phyloP scores from a whole-genome alignment of 2,797 vertebrate species.

The Chanos chanos region DNA sequence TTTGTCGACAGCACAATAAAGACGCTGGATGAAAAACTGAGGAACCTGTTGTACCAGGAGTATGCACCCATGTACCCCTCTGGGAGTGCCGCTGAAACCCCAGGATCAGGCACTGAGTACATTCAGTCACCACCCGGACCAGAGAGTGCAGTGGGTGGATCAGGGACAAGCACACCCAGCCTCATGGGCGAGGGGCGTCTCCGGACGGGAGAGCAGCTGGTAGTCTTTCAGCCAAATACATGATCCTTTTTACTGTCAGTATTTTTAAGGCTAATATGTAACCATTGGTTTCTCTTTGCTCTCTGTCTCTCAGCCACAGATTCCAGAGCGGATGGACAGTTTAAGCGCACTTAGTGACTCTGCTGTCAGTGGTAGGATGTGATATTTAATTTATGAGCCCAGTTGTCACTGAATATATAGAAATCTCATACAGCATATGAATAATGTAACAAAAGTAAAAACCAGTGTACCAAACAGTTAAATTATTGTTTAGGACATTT shows the following conservation, averaged over 20 bases:
- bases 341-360: constrained; percentile 63
- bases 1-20: constrained; percentile 96
- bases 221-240: constrained; percentile 19
- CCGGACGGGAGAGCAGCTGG: constrained; percentile 72
- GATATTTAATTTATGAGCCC: neutral
- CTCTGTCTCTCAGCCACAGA: constrained; percentile 67
- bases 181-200: constrained; percentile 69
- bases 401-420: neutral
- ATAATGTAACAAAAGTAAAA: neutral
- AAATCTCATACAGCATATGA: neutral
- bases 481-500: neutral
- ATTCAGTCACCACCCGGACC: constrained; percentile 78
- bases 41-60: constrained; percentile 93
- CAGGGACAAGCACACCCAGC: constrained; percentile 72
- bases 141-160: constrained; percentile 66
- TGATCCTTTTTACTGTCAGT: neutral
- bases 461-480: neutral
- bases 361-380: constrained; percentile 65
- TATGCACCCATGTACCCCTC: constrained; percentile 78
- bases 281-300: neutral
- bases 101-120: constrained; percentile 77
- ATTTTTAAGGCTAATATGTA: neutral
- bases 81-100: constrained; percentile 69
- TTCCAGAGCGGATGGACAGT: constrained; percentile 73
- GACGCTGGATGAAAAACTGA: constrained; percentile 92